phyloP scores from a whole-genome alignment of 2,113 vertebrate genomes.

The Motacilla tschutschensis region DNA sequence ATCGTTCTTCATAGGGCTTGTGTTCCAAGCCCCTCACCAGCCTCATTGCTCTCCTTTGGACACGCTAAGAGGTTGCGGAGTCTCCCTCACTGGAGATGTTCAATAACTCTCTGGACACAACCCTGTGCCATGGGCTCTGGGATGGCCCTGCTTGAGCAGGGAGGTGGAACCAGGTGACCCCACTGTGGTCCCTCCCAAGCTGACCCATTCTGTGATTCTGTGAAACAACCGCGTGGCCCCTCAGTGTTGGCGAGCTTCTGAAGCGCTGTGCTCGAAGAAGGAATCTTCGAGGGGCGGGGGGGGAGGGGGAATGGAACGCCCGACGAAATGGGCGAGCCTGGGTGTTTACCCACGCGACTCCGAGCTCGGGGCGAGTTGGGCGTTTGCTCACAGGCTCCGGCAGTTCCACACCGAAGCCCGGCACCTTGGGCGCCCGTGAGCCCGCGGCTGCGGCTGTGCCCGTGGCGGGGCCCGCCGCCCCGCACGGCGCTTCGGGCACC shows the following conservation, averaged over 20 bases:
- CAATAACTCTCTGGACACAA: fast-evolving
- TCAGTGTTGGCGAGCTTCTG: too few relatives aligned
- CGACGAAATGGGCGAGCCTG: fast-evolving
- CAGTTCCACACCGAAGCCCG: fast-evolving
- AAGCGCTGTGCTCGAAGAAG: too few relatives aligned
- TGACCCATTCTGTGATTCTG: background rate
- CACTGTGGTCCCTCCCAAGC: background rate
- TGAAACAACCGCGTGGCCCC: fast-evolving
- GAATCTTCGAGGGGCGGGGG: background rate
- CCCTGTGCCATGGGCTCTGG: too few relatives aligned
- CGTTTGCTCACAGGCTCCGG: background rate
- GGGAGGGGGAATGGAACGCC: too few relatives aligned
- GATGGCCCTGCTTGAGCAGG: background rate
- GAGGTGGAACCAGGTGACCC: fast-evolving
- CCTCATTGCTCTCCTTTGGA: too few relatives aligned
- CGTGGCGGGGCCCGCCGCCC: fast-evolving
- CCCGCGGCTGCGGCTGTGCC: fast-evolving
- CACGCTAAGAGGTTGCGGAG: background rate
- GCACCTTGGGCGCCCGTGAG: fast-evolving
- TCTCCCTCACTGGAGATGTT: background rate
- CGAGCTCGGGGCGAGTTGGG: fast-evolving
- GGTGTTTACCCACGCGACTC: background rate
- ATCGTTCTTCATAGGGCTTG: too few relatives aligned
- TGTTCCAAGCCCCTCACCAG: too few relatives aligned
- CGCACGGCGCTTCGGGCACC: fast-evolving